A percentile compares a stretch with the other conserved stretches of the same genome.
Evolutionary conservation across 2,797 vertebrate species (phyloP).

Genomic region (Oreonectes daqikongensis): DNA sequence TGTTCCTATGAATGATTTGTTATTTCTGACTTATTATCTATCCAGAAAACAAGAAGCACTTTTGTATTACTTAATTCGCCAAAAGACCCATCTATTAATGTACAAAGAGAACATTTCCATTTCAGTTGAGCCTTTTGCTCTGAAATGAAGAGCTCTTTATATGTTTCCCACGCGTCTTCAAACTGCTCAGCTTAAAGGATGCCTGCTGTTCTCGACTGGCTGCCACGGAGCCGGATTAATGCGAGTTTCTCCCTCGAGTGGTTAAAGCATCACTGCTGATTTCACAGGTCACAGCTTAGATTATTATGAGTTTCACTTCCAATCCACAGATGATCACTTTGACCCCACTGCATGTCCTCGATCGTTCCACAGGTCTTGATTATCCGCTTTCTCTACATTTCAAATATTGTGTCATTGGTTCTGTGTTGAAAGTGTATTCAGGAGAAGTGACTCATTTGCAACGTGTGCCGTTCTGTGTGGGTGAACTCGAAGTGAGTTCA

Average conservation of each 20-base stretch:
- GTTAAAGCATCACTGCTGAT: conserved; percentile 37
- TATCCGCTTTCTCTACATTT: conserved; percentile 22
- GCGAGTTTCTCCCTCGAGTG: conserved; percentile 20
- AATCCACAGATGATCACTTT: conserved; percentile 33
- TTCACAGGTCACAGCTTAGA: conserved; percentile 36
- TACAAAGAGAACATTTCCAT: conserved; percentile 13
- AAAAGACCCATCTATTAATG: conserved; percentile 1
- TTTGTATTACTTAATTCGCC: not conserved
- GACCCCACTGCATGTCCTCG: conserved; percentile 10
- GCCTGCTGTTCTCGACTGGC: conserved; percentile 27
- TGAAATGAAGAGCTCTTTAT: conserved; percentile 32
- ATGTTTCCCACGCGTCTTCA: conserved; percentile 28
- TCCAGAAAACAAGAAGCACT: conserved; percentile 8
- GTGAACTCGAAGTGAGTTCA: conserved; percentile 49
- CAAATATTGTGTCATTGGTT: conserved; percentile 23
- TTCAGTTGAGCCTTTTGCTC: conserved; percentile 15
- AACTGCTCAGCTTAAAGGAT: conserved; percentile 28
- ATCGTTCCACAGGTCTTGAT: conserved; percentile 27
- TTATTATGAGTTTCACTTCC: conserved; percentile 40
- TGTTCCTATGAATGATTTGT: not conserved
- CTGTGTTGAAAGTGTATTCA: not conserved
- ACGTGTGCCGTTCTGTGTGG: conserved; percentile 26
- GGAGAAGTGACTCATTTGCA: conserved; percentile 28
- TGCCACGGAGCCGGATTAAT: conserved; percentile 2
- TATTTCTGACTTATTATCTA: not conserved